Conservation (phyloP, 2,113 vertebrate species). For the Vicugna pacos region DNA sequence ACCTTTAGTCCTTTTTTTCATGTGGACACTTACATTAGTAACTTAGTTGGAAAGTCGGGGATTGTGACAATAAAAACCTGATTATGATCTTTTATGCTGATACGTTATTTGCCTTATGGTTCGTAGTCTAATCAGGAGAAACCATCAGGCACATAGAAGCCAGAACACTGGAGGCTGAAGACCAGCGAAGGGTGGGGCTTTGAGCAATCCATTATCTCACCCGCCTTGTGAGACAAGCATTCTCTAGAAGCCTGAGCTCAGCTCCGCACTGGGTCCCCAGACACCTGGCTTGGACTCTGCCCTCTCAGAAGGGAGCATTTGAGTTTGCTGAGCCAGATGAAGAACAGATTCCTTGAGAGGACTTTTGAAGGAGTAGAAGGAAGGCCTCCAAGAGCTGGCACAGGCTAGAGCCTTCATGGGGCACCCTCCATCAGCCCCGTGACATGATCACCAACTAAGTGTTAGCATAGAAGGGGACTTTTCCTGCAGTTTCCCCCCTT, state of each 20-base stretch:
- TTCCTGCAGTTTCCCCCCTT: neutral
- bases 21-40: constrained; percentile 85
- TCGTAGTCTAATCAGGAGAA: neutral
- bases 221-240: neutral
- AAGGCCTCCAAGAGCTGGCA: neutral
- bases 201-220: neutral
- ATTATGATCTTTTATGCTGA: constrained; percentile 74
- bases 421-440: neutral
- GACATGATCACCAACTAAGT: neutral
- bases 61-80: constrained; percentile 87
- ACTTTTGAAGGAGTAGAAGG: neutral
- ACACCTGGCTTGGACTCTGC: neutral
- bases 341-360: constrained; percentile 19
- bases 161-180: neutral
- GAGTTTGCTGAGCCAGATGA: neutral
- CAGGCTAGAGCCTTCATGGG: neutral
- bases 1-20: constrained; percentile 79
- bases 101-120: constrained; percentile 76
- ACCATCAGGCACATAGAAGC: neutral
- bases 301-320: neutral
- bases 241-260: neutral
- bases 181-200: neutral
- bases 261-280: neutral
- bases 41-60: constrained; percentile 84
- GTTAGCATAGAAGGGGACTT: neutral